Evolutionary conservation across 2,797 vertebrate genomes (phyloP), one percentile per base, ranked within the genome.

Genomic region (Ibycter americanus): DNA sequence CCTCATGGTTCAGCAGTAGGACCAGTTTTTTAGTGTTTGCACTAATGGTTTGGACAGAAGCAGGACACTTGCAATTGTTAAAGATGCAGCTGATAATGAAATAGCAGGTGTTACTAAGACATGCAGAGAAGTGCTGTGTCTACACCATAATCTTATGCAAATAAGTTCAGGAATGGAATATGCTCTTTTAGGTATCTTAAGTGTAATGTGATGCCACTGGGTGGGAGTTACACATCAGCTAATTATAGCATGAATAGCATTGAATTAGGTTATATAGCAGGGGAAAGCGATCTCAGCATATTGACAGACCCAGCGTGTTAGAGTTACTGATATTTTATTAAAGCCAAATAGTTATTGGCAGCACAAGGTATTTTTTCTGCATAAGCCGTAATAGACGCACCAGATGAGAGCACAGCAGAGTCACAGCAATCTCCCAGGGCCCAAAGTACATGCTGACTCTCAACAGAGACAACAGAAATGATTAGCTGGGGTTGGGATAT

Each of bases 101-200:
- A 49, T 25, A 65, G 67, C 92, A 78, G 95, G 66, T 92, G 81
- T 66, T 79, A 63, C 19, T 90, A 54, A 80, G 73, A 32, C 8
- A 1, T 7, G 52, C 58, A 38, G 91, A 59, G 61, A 46, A 47
- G 40, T 3, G 6, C 31, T 0, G 1, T 15, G 54, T 55, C 83
- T 89, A 56, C 36, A 83, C 9, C 55, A 8, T 74, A 23, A 56
- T 26, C 88, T 89, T 52, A 94, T 86, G 84, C 47, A 84, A 97
- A 89, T 91, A 16, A 52, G 32, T 17, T 83, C 55, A 40, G 67
- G 88, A 85, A n/a, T 27, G 55, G 83, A 82, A 92, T 61, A 49
- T 16, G 59, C 59, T 93, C 81, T 71, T 95, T 96, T 70, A 63
- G 81, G 67, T 52, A 52, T 71, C 83, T 93, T 83, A 46, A 73